Base-by-base conservation (phyloP, 2,797 vertebrate species). In the Momotus momota region DNA sequence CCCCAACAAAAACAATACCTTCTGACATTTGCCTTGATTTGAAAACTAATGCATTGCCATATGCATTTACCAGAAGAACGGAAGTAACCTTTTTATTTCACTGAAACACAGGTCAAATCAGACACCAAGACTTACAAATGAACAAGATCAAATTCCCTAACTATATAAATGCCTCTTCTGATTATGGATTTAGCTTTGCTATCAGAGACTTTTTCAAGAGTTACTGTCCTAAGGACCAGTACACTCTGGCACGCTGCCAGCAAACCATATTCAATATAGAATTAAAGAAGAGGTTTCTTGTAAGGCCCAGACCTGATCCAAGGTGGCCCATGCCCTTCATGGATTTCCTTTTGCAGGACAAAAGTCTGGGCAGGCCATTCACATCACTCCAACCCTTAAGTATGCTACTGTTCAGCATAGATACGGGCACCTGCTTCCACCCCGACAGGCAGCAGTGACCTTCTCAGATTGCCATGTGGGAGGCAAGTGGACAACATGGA, bases 391-490 rank as follows among this genome's bases (percentile, higher is more conserved):
- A 87, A 3, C 2, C 16, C 23, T 14, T 19, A 43, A 31, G 49
- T 0, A 0, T 31, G 79, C 74, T 71, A 9, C 65, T 93, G 78
- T 51, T 65, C 12, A 29, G 60, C 86, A 67, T 29, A 54, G 73
- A 15, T 5, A 43, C 0, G 0, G 80, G 62, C 95, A 92, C 78
- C 71, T 91, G 96, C 87, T 96, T 19, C 81, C 81, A 89, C 45
- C 65, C 78, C 5, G 38, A 57, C 57, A 64, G 64, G 89, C 90
- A 81, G 81, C 65, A 78, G 45, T 48, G 95, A 96, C 95, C 95
- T 95, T 96, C 95, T 96, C 93, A 12, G 9, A 12, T 90, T 95
- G 86, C 94, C 48, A 61, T 0, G 51, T 91, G 67, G 96, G 89
- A 94, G 82, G 75, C 40, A 9, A 94, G 72, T 1, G 1, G 31